A percentile compares a stretch with the other conserved stretches of the same genome.
phyloP scores from a whole-genome alignment of 1,140 invertebrate genomes.

The Drosophila ogumai region DNA sequence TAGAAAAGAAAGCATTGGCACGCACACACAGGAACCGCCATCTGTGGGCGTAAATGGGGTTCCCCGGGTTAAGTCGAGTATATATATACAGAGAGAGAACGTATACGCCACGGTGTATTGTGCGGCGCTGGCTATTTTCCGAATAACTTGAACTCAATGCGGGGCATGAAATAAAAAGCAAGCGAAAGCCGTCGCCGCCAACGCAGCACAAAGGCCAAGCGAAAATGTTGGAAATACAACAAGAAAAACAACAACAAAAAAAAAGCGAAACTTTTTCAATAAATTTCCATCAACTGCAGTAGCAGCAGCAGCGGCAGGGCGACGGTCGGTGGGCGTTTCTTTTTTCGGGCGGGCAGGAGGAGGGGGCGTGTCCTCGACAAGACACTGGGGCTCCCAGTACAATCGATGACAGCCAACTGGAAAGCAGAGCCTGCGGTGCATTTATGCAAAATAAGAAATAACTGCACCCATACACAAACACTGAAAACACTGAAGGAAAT shows the following conservation, averaged over 20 bases:
- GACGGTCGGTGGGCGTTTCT: slow-evolving; percentile 7
- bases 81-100: slow-evolving; percentile 9
- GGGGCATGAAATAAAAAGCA: slow-evolving; percentile 75
- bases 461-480: slow-evolving; percentile 51
- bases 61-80: slow-evolving; percentile 36
- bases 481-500: slow-evolving; percentile 26
- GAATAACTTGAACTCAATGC: slow-evolving; percentile 82
- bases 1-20: slow-evolving; percentile 74
- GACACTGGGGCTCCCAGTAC: slow-evolving; percentile 60
- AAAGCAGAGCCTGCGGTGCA: slow-evolving; percentile 79
- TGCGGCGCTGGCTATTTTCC: slow-evolving; percentile 73
- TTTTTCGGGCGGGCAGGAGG: not conserved
- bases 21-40: slow-evolving; percentile 15
- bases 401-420: slow-evolving; percentile 79
- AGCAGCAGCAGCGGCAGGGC: slow-evolving; percentile 18
- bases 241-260: slow-evolving; percentile 25
- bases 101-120: slow-evolving; percentile 18
- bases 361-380: slow-evolving; percentile 59
- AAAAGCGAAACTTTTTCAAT: slow-evolving; percentile 82
- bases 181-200: slow-evolving; percentile 45
- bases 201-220: slow-evolving; percentile 66
- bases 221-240: slow-evolving; percentile 39
- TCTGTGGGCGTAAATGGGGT: slow-evolving; percentile 1
- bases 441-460: slow-evolving; percentile 84
- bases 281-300: slow-evolving; percentile 77